Conservation (phyloP, 1,140 invertebrate genomes). For the Eufriesea mexicana region DNA sequence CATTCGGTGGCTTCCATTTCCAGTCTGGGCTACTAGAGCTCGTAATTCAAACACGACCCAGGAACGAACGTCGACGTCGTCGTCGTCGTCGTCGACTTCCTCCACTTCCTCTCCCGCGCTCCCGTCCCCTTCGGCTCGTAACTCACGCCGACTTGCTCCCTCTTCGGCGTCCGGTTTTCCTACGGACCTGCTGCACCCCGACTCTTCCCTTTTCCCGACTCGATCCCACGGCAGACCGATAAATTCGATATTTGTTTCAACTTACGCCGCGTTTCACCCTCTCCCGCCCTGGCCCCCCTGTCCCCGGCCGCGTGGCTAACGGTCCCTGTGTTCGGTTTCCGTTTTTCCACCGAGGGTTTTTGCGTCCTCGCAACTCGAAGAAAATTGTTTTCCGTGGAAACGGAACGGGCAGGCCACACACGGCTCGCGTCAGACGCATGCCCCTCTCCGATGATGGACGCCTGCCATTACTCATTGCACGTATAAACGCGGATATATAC, state of each 20-base stretch:
- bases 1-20: constrained; percentile 74
- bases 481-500: constrained; percentile 63
- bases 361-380: constrained; percentile 40
- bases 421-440: constrained; percentile 65
- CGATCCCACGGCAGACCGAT: constrained; percentile 59
- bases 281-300: neutral
- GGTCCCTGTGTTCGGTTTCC: neutral
- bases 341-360: neutral
- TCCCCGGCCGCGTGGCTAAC: neutral
- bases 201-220: constrained; percentile 18
- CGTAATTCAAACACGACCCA: constrained; percentile 70
- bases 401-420: constrained; percentile 43
- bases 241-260: constrained; percentile 79
- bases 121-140: constrained; percentile 63
- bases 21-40: constrained; percentile 64
- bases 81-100: constrained; percentile 49
- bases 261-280: constrained; percentile 71
- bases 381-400: constrained; percentile 65
- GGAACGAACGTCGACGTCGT: constrained; percentile 54
- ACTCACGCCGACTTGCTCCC: constrained; percentile 66
- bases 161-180: constrained; percentile 62
- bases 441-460: constrained; percentile 66
- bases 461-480: constrained; percentile 72
- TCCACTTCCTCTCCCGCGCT: constrained; percentile 56
- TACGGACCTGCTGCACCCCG: constrained; percentile 1